A percentile compares a stretch with the other conserved stretches of the same genome.
Conservation (phyloP, 2,888 invertebrate species). For the Zaprionus lineosus region DNA sequence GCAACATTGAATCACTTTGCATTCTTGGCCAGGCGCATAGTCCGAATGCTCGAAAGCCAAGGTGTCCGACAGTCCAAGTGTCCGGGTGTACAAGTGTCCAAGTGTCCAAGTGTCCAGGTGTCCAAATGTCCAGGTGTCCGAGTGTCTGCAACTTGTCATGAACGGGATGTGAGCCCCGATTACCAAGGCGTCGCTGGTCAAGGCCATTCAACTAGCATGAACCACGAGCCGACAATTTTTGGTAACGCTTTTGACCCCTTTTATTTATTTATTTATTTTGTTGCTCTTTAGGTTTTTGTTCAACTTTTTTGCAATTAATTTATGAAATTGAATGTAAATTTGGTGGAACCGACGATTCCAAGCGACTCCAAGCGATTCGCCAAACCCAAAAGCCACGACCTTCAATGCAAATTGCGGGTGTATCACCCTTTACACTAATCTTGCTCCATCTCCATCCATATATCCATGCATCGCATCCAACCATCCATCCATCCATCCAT, state of each 20-base stretch:
- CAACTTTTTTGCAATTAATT: slow-evolving; percentile 44
- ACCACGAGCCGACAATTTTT: background rate
- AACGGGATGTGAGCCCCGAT: slow-evolving; percentile 16
- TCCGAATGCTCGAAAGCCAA: too few relatives aligned
- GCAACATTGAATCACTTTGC: slow-evolving; percentile 11
- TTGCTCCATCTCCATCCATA: slow-evolving; percentile 1
- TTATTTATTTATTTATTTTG: too few relatives aligned
- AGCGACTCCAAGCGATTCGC: background rate
- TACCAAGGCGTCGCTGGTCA: slow-evolving; percentile 12
- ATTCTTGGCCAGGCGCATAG: slow-evolving; percentile 18
- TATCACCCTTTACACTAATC: slow-evolving; percentile 7
- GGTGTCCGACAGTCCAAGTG: too few relatives aligned
- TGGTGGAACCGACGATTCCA: slow-evolving; percentile 7
- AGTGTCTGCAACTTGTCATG: slow-evolving; percentile 1
- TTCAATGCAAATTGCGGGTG: slow-evolving; percentile 33
- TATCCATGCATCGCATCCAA: too few relatives aligned
- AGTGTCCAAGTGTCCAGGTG: too few relatives aligned
- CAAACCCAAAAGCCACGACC: slow-evolving; percentile 25
- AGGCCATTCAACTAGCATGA: slow-evolving; percentile 8
- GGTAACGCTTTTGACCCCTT: slow-evolving; percentile 20
- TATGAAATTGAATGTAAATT: slow-evolving; percentile 45
- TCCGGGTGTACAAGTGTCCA: too few relatives aligned
- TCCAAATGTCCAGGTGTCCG: too few relatives aligned
- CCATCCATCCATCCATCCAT: too few relatives aligned
- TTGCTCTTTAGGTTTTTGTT: too few relatives aligned